Evolutionary conservation across 2,113 vertebrate genomes (phyloP).

Genomic region (Dasyurus viverrinus): DNA sequence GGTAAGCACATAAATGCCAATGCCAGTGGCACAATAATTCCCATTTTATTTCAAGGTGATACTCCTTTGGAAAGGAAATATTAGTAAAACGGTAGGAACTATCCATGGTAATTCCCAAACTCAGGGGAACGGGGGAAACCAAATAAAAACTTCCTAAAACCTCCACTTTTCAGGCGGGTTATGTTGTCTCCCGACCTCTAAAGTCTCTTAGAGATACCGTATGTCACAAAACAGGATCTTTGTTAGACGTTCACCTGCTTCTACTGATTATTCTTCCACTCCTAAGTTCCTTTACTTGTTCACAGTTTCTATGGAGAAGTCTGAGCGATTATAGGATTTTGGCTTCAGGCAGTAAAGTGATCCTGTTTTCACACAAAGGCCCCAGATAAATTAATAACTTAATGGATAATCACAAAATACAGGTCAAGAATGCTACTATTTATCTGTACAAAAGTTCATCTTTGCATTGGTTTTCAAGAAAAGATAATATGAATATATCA

Average conservation of each 20-base stretch:
- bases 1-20: neutral
- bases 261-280: slow-evolving; percentile 33
- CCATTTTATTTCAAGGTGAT: slow-evolving; percentile 19
- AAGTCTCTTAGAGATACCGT: neutral
- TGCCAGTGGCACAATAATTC: neutral
- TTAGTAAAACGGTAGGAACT: neutral
- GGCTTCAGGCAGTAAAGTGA: neutral
- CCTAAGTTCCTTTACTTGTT: slow-evolving; percentile 36
- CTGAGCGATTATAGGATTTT: slow-evolving; percentile 39
- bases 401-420: neutral
- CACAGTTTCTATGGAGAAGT: slow-evolving; percentile 45
- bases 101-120: slow-evolving; percentile 31
- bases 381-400: slow-evolving; percentile 27
- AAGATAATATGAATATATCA: slow-evolving; percentile 1
- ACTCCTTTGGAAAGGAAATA: slow-evolving; percentile 34
- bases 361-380: slow-evolving; percentile 19
- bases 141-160: neutral
- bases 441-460: slow-evolving; percentile 35
- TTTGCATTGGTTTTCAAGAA: slow-evolving; percentile 13
- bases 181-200: neutral
- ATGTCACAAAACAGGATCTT: neutral
- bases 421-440: slow-evolving; percentile 27
- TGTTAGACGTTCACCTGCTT: slow-evolving; percentile 4
- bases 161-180: neutral
- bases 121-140: slow-evolving; percentile 25